Base-by-base conservation (phyloP, 2,113 vertebrate genomes). In the Connochaetes taurinus region DNA sequence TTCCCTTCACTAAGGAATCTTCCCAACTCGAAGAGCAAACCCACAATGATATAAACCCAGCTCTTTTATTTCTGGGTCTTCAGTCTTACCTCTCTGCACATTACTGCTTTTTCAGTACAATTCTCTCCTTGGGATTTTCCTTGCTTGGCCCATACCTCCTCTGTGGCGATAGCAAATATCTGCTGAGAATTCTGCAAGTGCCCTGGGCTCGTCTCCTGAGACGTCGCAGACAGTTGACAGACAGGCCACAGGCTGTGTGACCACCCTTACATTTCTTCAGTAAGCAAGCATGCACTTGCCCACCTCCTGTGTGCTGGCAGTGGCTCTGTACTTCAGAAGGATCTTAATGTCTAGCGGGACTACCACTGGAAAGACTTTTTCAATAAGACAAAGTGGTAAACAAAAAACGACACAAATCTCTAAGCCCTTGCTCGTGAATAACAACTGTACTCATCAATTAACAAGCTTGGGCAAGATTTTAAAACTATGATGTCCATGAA, bases 401-500 rank as follows among this genome's bases (percentile, higher is more conserved):
- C 43, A 80, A 55, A 91, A 64, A 25, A 14, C 5, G 47, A 80
- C 31, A 25, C 13, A 31, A 25, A 67, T n/a, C 71, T 86, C 97
- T 89, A 52, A 52, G 33, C 36, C 40, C 53, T 57, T 64, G 76
- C 36, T 10, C 21, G 15, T 71, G 14, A 40, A 45, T 31, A 27
- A 50, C 4, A 3, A 4, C 31, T 33, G 45, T 43, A 36, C 36
- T 47, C n/a, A 50, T 86, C 47, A 52, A 17, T 36, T 53, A 40
- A 92, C 50, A 92, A 89, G 55, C 53, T 50, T 57, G 62, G 55
- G 33, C 43, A 94, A 74, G 36, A 76, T 64, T 57, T 71, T 85
- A 52, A 84, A 74, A 71, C 60, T 57, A 15, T 33, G 7, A 36
- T 6, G 47, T 78, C 29, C 47, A 21, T 58, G 58, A 90, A 40